These are phyloP conservation scores for Apogon talboti DNA, from an alignment of 2,797 vertebrate species.

Conservation along the genomic window DNA sequence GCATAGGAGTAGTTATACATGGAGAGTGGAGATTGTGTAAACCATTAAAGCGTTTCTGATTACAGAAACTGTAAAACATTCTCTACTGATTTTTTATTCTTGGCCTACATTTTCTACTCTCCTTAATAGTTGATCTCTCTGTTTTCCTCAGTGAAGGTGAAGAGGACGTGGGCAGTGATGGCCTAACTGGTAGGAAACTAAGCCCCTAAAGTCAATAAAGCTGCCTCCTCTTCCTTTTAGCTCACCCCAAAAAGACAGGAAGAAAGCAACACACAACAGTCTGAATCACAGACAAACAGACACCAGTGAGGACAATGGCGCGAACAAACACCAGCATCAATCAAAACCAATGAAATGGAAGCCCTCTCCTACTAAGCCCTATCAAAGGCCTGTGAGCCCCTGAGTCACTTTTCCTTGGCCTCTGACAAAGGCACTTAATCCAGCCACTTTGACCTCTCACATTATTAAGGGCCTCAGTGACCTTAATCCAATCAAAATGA, in stretches of 20 bases:
- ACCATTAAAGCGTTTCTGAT: conserved; percentile 26
- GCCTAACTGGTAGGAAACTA: conserved; percentile 65
- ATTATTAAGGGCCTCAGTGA: conserved; percentile 93
- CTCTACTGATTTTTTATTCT: conserved; percentile 10
- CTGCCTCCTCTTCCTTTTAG: conserved; percentile 63
- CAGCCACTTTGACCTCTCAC: conserved; percentile 92
- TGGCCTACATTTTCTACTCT: conserved; percentile 11
- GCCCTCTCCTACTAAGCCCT: conserved; percentile 81
- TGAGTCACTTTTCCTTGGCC: conserved; percentile 77
- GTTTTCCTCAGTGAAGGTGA: conserved; percentile 34
- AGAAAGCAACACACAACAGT: conserved; percentile 79
- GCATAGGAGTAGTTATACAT: conserved; percentile 1
- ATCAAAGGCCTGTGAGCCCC: conserved; percentile 82
- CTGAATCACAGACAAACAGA: conserved; percentile 81
- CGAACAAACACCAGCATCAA: conserved; percentile 82
- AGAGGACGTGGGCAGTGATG: conserved; percentile 55
- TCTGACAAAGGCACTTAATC: conserved; percentile 92
- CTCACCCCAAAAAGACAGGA: conserved; percentile 67
- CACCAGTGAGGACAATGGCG: conserved; percentile 77
- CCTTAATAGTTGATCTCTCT: conserved; percentile 7
- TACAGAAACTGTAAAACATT: conserved; percentile 28
- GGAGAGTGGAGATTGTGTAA: conserved; percentile 3
- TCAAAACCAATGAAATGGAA: conserved; percentile 83
- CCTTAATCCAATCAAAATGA: conserved; percentile 99
- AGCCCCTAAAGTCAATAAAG: conserved; percentile 56